phyloP scores from a whole-genome alignment of 2,888 invertebrate species.

The Polydrusus cervinus region DNA sequence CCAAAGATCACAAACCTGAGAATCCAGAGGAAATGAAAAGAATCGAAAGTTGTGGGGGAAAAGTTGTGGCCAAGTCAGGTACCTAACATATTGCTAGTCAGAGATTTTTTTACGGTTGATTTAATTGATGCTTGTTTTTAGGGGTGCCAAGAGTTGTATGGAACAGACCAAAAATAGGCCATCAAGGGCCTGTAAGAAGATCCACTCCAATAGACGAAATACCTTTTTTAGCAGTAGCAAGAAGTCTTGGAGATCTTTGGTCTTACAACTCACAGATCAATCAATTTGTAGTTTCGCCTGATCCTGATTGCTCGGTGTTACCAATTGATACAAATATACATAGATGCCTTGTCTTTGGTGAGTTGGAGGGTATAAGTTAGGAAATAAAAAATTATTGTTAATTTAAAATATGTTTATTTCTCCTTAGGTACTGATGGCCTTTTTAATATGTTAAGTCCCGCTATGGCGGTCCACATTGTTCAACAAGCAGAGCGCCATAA shows the following conservation, averaged over 20 bases:
- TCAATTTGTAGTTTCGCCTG: constrained; percentile 97
- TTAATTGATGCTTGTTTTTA: constrained; percentile 40
- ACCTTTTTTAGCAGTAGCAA: constrained; percentile 96
- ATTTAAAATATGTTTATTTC: not conserved
- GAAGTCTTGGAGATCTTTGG: constrained; percentile 98
- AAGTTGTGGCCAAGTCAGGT: constrained; percentile 80
- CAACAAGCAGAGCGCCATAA: constrained; percentile 87
- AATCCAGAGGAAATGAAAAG: constrained; percentile 86
- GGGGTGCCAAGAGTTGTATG: constrained; percentile 98
- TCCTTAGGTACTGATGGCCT: constrained; percentile 92
- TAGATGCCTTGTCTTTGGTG: constrained; percentile 87
- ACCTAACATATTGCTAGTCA: constrained; percentile 25
- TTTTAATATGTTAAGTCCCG: constrained; percentile 94
- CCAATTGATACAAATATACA: constrained; percentile 85
- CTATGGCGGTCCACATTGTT: constrained; percentile 88
- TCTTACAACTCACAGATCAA: constrained; percentile 94
- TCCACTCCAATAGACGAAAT: constrained; percentile 95
- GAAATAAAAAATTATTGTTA: too few species aligned
- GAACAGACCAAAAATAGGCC: constrained; percentile 92
- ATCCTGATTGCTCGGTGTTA: constrained; percentile 94
- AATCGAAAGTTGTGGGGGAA: constrained; percentile 88
- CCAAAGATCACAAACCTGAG: constrained; percentile 97
- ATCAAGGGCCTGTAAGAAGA: constrained; percentile 90
- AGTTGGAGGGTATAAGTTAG: not conserved
- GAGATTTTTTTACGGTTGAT: not conserved